Percentiles rank a stretch among this genome's conserved stretches.
Conservation (phyloP, 2,888 invertebrate genomes). For the Eupsilia transversa region DNA sequence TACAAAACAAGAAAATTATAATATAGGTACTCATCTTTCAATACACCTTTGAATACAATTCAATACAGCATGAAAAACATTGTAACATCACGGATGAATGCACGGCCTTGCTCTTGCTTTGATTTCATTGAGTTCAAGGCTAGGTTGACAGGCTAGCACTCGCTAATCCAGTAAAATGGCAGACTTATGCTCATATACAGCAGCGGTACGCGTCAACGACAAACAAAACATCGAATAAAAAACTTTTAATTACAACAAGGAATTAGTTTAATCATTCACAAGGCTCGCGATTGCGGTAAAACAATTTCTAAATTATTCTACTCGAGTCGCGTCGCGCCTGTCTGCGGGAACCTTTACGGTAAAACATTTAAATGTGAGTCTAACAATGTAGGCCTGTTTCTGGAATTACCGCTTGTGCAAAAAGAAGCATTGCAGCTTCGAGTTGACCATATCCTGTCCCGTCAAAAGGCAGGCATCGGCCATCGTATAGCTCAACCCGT, state of each 20-base stretch:
- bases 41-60: too few species aligned
- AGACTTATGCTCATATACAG: too few species aligned
- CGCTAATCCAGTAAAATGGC: neutral
- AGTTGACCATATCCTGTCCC: neutral
- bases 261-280: too few species aligned
- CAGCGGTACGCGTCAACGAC: too few species aligned
- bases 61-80: neutral
- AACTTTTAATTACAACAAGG: neutral
- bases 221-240: neutral
- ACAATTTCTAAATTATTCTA: too few species aligned
- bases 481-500: slow-evolving; percentile 6
- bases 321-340: too few species aligned
- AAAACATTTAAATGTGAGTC: neutral
- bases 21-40: neutral
- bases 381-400: neutral
- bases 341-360: too few species aligned
- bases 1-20: slow-evolving; percentile 1
- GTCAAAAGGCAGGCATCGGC: neutral
- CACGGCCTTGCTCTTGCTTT: slow-evolving; percentile 6
- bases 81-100: slow-evolving; percentile 28
- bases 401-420: neutral
- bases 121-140: slow-evolving; percentile 27
- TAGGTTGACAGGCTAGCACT: neutral
- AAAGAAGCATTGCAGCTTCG: neutral
- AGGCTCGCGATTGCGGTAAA: too few species aligned